These are phyloP conservation scores for Sitta europaea DNA, from an alignment of 2,113 vertebrate species.

Conservation along the genomic window DNA sequence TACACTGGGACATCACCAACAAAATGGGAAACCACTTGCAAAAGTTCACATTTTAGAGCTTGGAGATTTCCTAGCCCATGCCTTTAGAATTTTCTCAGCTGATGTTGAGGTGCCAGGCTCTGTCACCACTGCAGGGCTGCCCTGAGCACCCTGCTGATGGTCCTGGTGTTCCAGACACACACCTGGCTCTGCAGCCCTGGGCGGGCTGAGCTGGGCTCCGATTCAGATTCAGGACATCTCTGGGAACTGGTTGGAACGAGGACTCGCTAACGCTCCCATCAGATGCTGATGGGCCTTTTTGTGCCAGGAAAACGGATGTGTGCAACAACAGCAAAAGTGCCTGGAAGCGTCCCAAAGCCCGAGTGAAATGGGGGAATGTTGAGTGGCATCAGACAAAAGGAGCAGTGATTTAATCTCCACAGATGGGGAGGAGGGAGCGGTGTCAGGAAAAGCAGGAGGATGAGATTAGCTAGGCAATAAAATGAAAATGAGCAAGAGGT, in stretches of 20 bases:
- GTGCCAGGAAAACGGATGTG: slow-evolving; percentile 39
- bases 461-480: slow-evolving; percentile 63
- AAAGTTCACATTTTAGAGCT: background rate
- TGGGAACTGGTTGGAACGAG: background rate
- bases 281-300: slow-evolving; percentile 30
- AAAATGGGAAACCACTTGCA: background rate
- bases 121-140: background rate
- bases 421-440: slow-evolving; percentile 32
- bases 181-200: background rate
- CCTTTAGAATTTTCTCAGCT: background rate
- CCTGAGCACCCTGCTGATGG: background rate
- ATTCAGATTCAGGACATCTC: background rate
- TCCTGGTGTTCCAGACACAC: background rate
- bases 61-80: background rate
- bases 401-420: slow-evolving; percentile 53
- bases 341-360: slow-evolving; percentile 44
- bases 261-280: background rate
- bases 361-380: slow-evolving; percentile 54
- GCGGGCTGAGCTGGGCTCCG: background rate
- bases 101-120: background rate
- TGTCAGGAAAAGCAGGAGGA: slow-evolving; percentile 50
- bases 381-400: slow-evolving; percentile 35
- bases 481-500: slow-evolving; percentile 58
- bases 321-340: slow-evolving; percentile 41
- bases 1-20: background rate